Percentiles rank a stretch among this genome's conserved stretches.
These are phyloP conservation scores for Chrysemys picta DNA, from an alignment of 2,113 vertebrate species.

Conservation along the genomic window DNA sequence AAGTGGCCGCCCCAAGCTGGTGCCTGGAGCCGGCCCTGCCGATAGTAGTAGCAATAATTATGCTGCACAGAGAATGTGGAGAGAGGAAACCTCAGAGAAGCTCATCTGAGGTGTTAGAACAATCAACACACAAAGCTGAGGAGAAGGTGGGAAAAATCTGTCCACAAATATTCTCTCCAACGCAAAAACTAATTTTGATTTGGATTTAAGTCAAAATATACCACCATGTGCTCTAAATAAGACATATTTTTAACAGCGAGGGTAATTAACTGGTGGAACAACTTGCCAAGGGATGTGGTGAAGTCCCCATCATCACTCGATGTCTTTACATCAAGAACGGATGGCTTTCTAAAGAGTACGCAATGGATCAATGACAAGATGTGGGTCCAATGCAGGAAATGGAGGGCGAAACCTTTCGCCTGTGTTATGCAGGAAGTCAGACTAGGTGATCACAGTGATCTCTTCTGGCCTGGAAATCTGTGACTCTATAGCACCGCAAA, in stretches of 20 bases:
- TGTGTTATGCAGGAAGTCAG: neutral
- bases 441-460: neutral
- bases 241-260: neutral
- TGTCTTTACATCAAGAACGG: rapidly evolving
- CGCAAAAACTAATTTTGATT: neutral
- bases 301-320: neutral
- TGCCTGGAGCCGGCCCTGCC: no score
- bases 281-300: neutral
- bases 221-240: neutral
- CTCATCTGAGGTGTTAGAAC: neutral
- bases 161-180: neutral
- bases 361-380: rapidly evolving
- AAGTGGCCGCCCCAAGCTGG: no score
- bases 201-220: rapidly evolving
- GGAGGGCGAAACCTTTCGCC: neutral
- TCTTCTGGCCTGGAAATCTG: neutral
- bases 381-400: neutral
- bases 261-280: neutral
- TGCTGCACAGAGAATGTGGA: neutral
- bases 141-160: neutral
- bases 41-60: neutral
- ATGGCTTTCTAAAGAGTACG: neutral
- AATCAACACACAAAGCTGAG: neutral
- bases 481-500: neutral
- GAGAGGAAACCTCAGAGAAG: neutral